Percentiles rank a stretch among this genome's conserved stretches.
Evolutionary conservation across 2,797 vertebrate genomes (phyloP).

Genomic region (Anolis apletophallus): DNA sequence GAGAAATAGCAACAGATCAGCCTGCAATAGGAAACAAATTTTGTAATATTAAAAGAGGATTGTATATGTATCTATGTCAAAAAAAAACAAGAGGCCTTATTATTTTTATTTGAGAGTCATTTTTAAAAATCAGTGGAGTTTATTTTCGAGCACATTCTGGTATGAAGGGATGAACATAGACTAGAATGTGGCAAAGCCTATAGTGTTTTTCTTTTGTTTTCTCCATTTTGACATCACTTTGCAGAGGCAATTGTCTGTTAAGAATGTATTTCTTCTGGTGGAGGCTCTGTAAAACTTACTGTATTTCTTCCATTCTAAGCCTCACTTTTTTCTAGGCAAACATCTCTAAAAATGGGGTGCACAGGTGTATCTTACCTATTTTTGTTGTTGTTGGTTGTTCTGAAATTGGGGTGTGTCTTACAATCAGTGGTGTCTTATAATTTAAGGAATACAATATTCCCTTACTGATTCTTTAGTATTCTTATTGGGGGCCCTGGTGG

Average conservation of each 20-base stretch:
- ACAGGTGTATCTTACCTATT: too few species aligned
- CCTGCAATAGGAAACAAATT: neutral
- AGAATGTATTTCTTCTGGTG: neutral
- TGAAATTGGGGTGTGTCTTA: too few species aligned
- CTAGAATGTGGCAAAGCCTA: neutral
- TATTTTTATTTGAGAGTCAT: neutral
- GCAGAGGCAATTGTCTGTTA: too few species aligned
- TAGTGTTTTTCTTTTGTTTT: neutral
- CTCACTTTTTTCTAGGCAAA: too few species aligned
- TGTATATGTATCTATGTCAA: neutral
- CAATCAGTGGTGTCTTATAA: too few species aligned
- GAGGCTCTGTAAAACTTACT: neutral
- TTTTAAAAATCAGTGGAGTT: neutral
- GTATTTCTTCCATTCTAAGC: too few species aligned
- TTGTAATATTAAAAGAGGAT: neutral
- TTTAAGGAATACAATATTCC: neutral
- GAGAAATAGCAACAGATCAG: neutral
- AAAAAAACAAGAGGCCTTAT: neutral
- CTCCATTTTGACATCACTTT: neutral
- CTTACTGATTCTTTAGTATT: neutral
- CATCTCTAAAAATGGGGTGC: too few species aligned
- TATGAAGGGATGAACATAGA: neutral
- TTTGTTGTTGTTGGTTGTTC: too few species aligned
- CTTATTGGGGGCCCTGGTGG: too few species aligned
- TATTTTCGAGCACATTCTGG: neutral